phyloP scores from a whole-genome alignment of 2,797 vertebrate genomes.

The Heliangelus exortis region DNA sequence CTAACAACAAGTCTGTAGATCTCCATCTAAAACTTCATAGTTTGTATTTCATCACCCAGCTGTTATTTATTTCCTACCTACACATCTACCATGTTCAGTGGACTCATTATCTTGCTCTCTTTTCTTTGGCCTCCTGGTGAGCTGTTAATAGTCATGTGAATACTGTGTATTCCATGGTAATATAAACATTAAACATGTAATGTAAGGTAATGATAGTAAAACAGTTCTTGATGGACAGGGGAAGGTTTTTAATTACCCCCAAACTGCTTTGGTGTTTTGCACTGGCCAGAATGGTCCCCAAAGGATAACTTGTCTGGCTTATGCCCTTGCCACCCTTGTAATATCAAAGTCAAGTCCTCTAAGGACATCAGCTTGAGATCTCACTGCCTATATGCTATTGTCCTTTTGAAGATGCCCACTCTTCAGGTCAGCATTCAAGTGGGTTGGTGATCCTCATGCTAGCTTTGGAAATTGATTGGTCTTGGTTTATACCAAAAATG shows the following conservation, averaged over 20 bases:
- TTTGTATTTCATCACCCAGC: background rate
- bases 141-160: background rate
- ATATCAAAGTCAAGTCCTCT: background rate
- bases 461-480: background rate
- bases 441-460: background rate
- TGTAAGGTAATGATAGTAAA: background rate
- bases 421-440: background rate
- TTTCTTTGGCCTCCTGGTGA: background rate
- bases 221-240: background rate
- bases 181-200: background rate
- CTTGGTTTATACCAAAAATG: background rate
- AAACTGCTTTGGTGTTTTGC: background rate
- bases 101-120: background rate
- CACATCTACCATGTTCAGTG: background rate
- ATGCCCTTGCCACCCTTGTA: too few species aligned
- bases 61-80: background rate
- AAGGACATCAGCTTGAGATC: background rate
- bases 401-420: background rate
- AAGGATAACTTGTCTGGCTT: background rate
- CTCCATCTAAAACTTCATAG: background rate
- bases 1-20: slow-evolving; percentile 20
- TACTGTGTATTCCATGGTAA: background rate
- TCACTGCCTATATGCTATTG: background rate
- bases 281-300: background rate
- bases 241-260: background rate